Evolutionary conservation across 2,113 vertebrate genomes (phyloP).

Genomic region (Oplegnathus fasciatus): DNA sequence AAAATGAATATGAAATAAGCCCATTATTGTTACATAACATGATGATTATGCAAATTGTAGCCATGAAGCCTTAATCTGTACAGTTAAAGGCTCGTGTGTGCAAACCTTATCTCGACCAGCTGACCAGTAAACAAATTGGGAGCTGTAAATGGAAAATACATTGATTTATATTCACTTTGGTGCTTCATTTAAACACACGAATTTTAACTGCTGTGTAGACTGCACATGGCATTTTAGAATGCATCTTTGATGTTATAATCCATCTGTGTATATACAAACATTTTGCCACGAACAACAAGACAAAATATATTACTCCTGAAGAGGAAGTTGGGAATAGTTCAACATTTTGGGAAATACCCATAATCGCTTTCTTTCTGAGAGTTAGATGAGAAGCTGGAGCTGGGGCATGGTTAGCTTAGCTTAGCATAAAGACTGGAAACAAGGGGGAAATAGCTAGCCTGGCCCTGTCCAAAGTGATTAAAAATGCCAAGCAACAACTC

Average conservation of each 20-base stretch:
- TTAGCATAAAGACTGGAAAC: background rate
- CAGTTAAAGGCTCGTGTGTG: slow-evolving; percentile 50
- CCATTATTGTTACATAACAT: slow-evolving; percentile 59
- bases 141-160: slow-evolving; percentile 11
- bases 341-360: background rate
- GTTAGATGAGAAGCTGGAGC: background rate
- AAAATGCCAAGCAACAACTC: background rate
- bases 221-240: background rate
- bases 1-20: slow-evolving; percentile 50
- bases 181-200: background rate
- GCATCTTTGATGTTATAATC: background rate
- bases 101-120: slow-evolving; percentile 16
- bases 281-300: background rate
- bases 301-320: background rate
- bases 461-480: background rate
- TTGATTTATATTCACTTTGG: background rate
- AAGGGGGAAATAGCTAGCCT: too few species aligned
- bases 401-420: background rate
- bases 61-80: slow-evolving; percentile 46
- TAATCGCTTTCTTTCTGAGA: background rate
- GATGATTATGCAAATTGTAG: slow-evolving; percentile 62
- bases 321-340: background rate
- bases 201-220: background rate
- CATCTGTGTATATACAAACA: background rate
- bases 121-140: slow-evolving; percentile 37